These are phyloP conservation scores for Nomada hirtipes DNA, from an alignment of 2,888 invertebrate genomes.

Conservation along the genomic window DNA sequence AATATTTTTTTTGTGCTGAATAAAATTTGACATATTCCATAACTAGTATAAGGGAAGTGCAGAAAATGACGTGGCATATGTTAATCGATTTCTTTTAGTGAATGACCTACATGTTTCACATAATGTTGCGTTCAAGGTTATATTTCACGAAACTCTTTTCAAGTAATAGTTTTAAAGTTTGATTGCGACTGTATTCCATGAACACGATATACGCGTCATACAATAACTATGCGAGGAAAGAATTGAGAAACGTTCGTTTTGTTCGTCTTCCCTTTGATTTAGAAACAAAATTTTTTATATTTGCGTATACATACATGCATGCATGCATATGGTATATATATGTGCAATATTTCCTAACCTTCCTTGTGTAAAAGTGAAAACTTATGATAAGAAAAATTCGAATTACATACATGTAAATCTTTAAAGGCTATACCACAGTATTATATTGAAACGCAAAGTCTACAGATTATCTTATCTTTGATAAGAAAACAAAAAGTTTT, in stretches of 20 bases:
- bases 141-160: background rate
- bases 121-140: conserved; percentile 31
- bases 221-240: background rate
- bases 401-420: background rate
- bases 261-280: background rate
- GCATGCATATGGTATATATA: background rate
- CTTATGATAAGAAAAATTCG: background rate
- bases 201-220: background rate
- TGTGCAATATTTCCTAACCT: background rate
- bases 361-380: background rate
- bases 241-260: background rate
- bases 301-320: background rate
- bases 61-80: background rate
- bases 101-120: conserved; percentile 2
- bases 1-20: background rate
- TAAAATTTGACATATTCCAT: background rate
- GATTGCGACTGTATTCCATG: background rate
- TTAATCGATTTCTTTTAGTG: conserved; percentile 34
- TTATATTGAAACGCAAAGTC: background rate
- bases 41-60: background rate
- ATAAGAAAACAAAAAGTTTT: background rate
- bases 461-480: conserved; percentile 19
- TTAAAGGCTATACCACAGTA: background rate
- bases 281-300: background rate
- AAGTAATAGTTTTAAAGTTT: background rate